Conservation (phyloP, 1,140 invertebrate genomes). For the Brachionus rubens region DNA sequence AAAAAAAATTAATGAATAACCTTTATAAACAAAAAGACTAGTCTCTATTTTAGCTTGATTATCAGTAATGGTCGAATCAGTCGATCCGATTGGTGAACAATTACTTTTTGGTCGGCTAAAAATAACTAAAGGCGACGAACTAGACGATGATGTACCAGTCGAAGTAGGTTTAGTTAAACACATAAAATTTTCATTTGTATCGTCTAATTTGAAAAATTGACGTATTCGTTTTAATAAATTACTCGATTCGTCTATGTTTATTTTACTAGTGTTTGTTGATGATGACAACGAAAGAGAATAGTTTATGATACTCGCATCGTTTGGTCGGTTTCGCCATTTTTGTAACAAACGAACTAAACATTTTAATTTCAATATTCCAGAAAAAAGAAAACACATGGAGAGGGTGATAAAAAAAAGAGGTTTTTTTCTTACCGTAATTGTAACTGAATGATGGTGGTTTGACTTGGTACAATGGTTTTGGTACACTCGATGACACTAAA, state of each 20-base stretch:
- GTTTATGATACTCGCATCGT: too few relatives aligned
- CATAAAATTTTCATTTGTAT: background rate
- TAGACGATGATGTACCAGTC: constrained; percentile 20
- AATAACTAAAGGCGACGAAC: background rate
- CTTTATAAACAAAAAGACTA: constrained; percentile 32
- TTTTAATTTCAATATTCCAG: background rate
- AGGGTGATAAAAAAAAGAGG: background rate
- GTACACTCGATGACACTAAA: background rate
- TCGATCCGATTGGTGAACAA: background rate
- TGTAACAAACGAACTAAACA: constrained; percentile 7
- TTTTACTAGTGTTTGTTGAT: constrained; percentile 31
- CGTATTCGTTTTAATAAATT: background rate
- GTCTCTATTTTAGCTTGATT: background rate
- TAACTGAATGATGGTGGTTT: constrained; percentile 1
- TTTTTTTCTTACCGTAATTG: constrained; percentile 36
- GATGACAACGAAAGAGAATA: constrained; percentile 3
- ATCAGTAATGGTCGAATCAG: background rate
- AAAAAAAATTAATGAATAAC: constrained; percentile 12
- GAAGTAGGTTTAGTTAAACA: background rate
- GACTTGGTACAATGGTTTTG: background rate
- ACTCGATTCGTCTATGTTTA: constrained; percentile 37
- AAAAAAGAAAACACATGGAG: background rate
- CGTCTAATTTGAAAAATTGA: constrained; percentile 17
- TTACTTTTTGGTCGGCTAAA: background rate
- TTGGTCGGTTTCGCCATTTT: background rate